Percentiles rank a stretch among this genome's conserved stretches.
Evolutionary conservation across 1,140 invertebrate genomes (phyloP).

Genomic region (Phocides pigmalion): DNA sequence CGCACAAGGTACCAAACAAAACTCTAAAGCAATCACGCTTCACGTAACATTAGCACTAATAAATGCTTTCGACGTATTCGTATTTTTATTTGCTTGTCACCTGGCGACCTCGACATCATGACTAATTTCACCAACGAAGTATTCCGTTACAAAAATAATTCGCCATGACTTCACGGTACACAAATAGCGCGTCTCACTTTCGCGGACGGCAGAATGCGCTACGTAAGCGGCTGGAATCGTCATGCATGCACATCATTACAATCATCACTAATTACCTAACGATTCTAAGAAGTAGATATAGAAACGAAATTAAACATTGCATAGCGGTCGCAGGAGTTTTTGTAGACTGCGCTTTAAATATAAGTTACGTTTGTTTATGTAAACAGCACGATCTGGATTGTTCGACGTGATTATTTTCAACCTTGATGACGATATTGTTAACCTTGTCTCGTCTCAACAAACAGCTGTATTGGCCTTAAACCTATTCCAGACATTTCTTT

Average conservation of each 20-base stretch:
- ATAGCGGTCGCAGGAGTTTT: constrained; percentile 6
- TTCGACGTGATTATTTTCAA: constrained; percentile 63
- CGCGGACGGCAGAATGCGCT: constrained; percentile 44
- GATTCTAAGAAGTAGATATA: neutral
- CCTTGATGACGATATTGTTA: constrained; percentile 77
- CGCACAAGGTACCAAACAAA: constrained; percentile 72
- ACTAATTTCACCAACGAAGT: constrained; percentile 70
- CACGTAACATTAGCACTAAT: constrained; percentile 75
- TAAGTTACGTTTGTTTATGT: constrained; percentile 52
- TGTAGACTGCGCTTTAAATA: constrained; percentile 39
- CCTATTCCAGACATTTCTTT: constrained; percentile 31
- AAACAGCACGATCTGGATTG: constrained; percentile 48
- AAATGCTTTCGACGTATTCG: constrained; percentile 63
- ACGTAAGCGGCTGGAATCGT: constrained; percentile 38
- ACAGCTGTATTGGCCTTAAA: constrained; percentile 56
- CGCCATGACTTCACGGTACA: constrained; percentile 71
- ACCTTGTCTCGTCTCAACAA: constrained; percentile 70
- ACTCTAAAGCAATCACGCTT: constrained; percentile 54
- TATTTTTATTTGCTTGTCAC: constrained; percentile 70
- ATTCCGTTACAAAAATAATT: constrained; percentile 74
- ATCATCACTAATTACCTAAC: constrained; percentile 33
- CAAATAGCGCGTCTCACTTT: constrained; percentile 69
- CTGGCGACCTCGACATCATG: constrained; percentile 64
- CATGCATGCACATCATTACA: constrained; percentile 34
- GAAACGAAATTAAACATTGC: neutral